phyloP scores from a whole-genome alignment of 2,113 vertebrate genomes.

The Dipodomys stephensi region DNA sequence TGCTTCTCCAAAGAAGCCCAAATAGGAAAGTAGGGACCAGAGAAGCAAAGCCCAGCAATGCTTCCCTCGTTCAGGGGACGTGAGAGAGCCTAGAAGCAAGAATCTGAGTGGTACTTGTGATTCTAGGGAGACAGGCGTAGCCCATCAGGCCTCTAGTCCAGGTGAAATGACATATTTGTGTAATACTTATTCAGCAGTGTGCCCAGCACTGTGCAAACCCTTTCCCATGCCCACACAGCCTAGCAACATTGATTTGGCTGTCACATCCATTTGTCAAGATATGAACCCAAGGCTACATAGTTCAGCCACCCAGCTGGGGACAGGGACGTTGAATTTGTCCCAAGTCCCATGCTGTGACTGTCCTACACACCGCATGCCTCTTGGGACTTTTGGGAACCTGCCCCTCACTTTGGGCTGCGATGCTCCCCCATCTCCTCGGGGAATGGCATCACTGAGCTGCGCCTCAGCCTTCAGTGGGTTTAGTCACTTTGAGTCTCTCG shows the following conservation, averaged over 20 bases:
- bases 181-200: background rate
- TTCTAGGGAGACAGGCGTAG: background rate
- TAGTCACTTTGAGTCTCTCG: background rate
- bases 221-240: background rate
- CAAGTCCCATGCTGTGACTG: background rate
- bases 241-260: background rate
- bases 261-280: background rate
- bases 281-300: background rate
- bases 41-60: background rate
- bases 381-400: background rate
- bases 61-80: background rate
- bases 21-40: background rate
- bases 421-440: background rate
- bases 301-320: background rate
- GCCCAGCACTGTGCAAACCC: background rate
- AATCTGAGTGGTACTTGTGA: background rate
- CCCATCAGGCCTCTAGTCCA: background rate
- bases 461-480: background rate
- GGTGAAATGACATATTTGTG: background rate
- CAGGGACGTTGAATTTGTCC: background rate
- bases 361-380: no score
- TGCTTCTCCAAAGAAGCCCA: background rate
- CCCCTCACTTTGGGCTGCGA: background rate
- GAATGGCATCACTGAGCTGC: fast-evolving
- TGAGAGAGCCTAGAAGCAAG: background rate